Evolutionary conservation across 2,888 invertebrate genomes (phyloP).

Genomic region (Cheilosia urbana): DNA sequence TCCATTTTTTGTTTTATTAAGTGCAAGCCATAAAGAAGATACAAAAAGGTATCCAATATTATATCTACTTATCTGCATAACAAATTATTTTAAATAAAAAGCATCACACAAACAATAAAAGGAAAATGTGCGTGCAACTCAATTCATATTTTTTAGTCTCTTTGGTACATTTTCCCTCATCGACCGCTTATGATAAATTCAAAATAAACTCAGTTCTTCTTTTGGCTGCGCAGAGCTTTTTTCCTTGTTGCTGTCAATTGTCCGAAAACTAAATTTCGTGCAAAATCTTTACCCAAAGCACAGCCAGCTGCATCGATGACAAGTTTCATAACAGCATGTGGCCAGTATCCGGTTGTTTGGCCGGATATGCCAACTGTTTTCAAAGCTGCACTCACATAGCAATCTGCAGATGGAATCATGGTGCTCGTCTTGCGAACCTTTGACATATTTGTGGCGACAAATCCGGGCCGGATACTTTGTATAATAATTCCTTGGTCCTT

Average conservation of each 20-base stretch:
- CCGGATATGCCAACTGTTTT: conserved; percentile 88
- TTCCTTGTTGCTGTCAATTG: conserved; percentile 80
- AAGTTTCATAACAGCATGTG: conserved; percentile 81
- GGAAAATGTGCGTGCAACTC: neutral
- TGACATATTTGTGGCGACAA: conserved; percentile 96
- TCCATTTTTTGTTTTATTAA: conserved; percentile 6
- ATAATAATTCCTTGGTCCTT: conserved; percentile 89
- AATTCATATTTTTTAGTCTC: neutral
- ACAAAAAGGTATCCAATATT: conserved; percentile 7
- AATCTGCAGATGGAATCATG: conserved; percentile 90
- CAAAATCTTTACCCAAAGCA: conserved; percentile 79
- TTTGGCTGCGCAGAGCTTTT: conserved; percentile 79
- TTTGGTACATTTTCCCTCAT: neutral
- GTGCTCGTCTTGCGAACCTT: conserved; percentile 89
- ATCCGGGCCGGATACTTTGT: conserved; percentile 93
- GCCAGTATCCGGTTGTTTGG: conserved; percentile 90
- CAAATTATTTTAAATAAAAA: neutral
- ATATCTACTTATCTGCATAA: neutral
- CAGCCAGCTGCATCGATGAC: conserved; percentile 77
- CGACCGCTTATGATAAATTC: neutral
- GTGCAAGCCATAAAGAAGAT: conserved; percentile 13
- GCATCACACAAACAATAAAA: neutral
- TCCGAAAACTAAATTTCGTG: conserved; percentile 80
- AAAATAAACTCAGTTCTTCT: conserved; percentile 76
- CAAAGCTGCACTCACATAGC: conserved; percentile 89